Evolutionary conservation across 2,113 vertebrate species (phyloP), one percentile per base, ranked within the genome.

Genomic region (Corapipo altera): DNA sequence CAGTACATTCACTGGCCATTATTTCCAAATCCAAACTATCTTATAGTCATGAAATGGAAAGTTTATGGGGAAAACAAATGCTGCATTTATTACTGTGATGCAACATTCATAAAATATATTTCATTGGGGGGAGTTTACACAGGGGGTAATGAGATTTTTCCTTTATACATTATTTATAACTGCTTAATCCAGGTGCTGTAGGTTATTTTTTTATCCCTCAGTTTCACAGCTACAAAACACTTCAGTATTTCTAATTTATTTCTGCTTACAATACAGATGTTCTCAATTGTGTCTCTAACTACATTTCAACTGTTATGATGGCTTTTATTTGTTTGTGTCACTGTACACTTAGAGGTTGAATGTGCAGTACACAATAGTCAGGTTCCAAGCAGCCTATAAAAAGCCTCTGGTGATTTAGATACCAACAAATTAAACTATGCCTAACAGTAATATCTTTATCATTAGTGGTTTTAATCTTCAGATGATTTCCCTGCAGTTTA

Each of bases 201-300:
- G 97, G 97, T 96, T 98, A 96, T 98, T 98, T 97, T 98, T 98
- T 98, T 98, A 98, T 97, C 97, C 97, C 96, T 97, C 97, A 93
- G 80, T 98, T 98, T 98, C 98, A 97, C 88, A 72, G 97, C 97
- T 97, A 98, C 97, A 97, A 98, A 98, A 97, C 98, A 98, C 96
- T 98, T 97, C 97, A 96, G 97, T 98, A 97, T 98, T 98, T 98
- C 97, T 98, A 98, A 98, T 98, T 98, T 98, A 98, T 98, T 98
- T 98, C 96, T 98, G 97, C 97, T 98, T 98, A 98, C 98, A 98
- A 98, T 98, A 98, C 98, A 98, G 98, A 98, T 98, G 98, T 98
- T 98, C 98, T 98, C 98, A 98, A 97, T 98, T 98, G 98, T 98
- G 96, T 98, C 96, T 97, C 98, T 98, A 98, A 98, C 97, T 98